phyloP scores from a whole-genome alignment of 2,888 invertebrate species.

The Idaea straminata region DNA sequence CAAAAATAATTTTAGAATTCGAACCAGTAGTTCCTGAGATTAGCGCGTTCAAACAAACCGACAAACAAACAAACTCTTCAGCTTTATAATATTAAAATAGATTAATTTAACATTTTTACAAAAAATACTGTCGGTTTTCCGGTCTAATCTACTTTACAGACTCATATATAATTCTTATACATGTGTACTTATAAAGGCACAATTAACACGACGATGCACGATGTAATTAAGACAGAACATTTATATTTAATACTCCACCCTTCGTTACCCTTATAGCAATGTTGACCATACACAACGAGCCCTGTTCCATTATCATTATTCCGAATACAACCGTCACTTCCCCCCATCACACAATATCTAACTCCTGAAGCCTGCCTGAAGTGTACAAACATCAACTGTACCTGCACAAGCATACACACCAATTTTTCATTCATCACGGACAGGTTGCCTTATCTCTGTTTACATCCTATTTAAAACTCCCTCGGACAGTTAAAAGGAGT shows the following conservation, averaged over 20 bases:
- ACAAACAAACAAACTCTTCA: too few species aligned
- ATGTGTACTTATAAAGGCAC: too few species aligned
- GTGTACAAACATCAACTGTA: slow-evolving; percentile 14
- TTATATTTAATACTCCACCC: neutral
- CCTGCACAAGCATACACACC: slow-evolving; percentile 36
- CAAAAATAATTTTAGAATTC: too few species aligned
- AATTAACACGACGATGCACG: too few species aligned
- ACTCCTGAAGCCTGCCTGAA: slow-evolving; percentile 1
- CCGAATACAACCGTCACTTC: neutral
- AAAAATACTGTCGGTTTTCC: too few species aligned
- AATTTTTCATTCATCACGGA: slow-evolving; percentile 62
- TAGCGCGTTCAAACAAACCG: too few species aligned
- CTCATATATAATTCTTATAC: too few species aligned
- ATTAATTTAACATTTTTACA: too few species aligned
- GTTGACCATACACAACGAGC: neutral
- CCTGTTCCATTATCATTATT: neutral
- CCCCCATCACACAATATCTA: neutral
- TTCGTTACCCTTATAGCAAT: neutral
- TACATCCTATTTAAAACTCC: slow-evolving; percentile 75
- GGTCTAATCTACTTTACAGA: too few species aligned
- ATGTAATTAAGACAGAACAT: too few species aligned
- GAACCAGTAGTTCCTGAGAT: too few species aligned
- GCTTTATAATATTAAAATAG: too few species aligned
- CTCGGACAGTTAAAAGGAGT: slow-evolving; percentile 70
- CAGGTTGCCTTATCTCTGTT: slow-evolving; percentile 68